Evolutionary conservation across 1,140 invertebrate species (phyloP).

Genomic region (Drosophila rufa): DNA sequence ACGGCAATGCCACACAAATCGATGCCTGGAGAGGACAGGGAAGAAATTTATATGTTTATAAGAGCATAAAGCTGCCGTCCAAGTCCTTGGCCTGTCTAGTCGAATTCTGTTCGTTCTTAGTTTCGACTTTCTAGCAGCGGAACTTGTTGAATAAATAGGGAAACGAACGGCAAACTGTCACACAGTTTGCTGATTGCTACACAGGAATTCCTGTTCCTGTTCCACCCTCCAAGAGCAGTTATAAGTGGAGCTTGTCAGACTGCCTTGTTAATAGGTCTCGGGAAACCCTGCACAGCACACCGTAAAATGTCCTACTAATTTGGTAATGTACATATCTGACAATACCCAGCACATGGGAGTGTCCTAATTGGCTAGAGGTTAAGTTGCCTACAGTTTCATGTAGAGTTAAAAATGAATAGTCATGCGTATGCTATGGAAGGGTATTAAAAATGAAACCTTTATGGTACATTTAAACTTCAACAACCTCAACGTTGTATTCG

Average conservation of each 20-base stretch:
- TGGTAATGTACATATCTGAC: constrained; percentile 19
- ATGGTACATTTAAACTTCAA: not conserved
- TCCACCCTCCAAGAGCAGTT: not conserved
- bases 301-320: constrained; percentile 32
- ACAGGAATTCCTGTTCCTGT: constrained; percentile 62
- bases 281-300: constrained; percentile 2
- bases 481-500: too few species aligned
- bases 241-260: constrained; percentile 18
- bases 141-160: constrained; percentile 83
- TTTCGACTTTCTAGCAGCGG: constrained; percentile 47
- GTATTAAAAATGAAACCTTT: not conserved
- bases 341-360: not conserved
- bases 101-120: constrained; percentile 39
- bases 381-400: not conserved
- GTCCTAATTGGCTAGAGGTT: constrained; percentile 23
- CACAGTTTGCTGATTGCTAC: constrained; percentile 68
- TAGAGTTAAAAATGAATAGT: not conserved
- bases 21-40: constrained; percentile 48
- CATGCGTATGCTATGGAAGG: not conserved
- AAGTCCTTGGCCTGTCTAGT: constrained; percentile 50
- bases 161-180: constrained; percentile 68
- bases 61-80: constrained; percentile 62
- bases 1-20: constrained; percentile 77
- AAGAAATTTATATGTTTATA: constrained; percentile 72
- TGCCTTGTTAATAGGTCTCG: constrained; percentile 31